Base-by-base conservation (phyloP, 1,140 invertebrate genomes). In the Nebria ingens region DNA sequence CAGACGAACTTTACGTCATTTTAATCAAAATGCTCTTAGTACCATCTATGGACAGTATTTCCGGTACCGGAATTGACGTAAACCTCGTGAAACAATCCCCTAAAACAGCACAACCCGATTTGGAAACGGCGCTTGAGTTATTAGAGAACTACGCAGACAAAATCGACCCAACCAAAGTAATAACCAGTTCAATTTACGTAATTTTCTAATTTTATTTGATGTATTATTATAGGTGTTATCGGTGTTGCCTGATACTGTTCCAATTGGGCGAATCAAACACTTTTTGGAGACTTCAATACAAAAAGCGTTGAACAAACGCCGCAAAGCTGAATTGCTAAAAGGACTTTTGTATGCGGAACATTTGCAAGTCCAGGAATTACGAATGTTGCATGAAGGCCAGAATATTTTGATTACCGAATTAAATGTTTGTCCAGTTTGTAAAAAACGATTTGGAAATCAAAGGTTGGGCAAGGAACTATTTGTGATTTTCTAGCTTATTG, bases 401-500 rank as follows among this genome's bases (percentile, higher is more conserved):
- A 86, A 79, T 61, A 82, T 93, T 53, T 71, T 87, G 2, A 83
- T 97, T 60, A 89, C 83, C 12, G 91, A 96, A 63, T 83, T 85
- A 57, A 91, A 90, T 64, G 81, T 91, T 15, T 97, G 94, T 75
- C 81, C 82, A 11, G 90, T 91, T 1, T 98, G 94, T 67, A 91
- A 89, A 65, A 97, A 96, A 67, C 77, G 88, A 56, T 95, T 97
- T 71, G 84, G 85, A 19, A 92, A 90, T 69, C 87, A 91, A 72
- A 92, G 85, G 87, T 88, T 68, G 63, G 59, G n/a, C n/a, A n/a
- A n/a, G n/a, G n/a, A n/a, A n/a, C n/a, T n/a, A n/a, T 64, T 51
- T 53, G 61, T 56, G 34, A 19, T 57, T 56, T 19, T 61, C 15
- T 56, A 55, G 55, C 54, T 61, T 59, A 51, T 55, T 57, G 58